These are phyloP conservation scores for Neostethus bicornis DNA, from an alignment of 2,797 vertebrate genomes.

Conservation along the genomic window DNA sequence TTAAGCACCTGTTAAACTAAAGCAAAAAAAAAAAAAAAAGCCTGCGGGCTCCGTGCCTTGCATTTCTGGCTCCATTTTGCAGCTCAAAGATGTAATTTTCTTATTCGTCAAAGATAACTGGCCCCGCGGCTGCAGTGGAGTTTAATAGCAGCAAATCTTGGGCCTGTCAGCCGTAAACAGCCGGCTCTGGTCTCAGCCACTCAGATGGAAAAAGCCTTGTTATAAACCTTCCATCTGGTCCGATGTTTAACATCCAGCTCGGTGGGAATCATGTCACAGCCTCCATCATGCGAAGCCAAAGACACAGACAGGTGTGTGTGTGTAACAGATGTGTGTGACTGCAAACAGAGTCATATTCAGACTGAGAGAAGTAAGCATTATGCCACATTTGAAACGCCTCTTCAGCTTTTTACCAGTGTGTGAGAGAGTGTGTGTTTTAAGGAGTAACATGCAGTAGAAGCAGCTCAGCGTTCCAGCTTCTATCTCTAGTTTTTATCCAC, in stretches of 20 bases:
- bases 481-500: no score
- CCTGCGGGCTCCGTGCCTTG: conserved; percentile 9
- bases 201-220: conserved; percentile 33
- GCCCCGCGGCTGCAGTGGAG: conserved; percentile 19
- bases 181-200: conserved; percentile 24
- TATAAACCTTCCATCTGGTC: conserved; percentile 14
- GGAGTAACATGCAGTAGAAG: no score
- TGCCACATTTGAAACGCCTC: no score
- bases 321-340: background rate
- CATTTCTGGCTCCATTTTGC: conserved; percentile 37
- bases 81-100: conserved; percentile 55
- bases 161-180: conserved; percentile 48
- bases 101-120: conserved; percentile 47
- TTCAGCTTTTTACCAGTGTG: no score
- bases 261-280: background rate
- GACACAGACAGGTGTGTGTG: background rate
- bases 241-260: conserved; percentile 5
- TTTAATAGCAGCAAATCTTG: conserved; percentile 47
- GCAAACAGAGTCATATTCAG: no score
- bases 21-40: conserved; percentile 16
- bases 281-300: background rate
- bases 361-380: no score
- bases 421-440: no score
- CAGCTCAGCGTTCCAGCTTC: no score
- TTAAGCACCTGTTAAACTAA: conserved; percentile 32